phyloP scores from a whole-genome alignment of 2,888 invertebrate genomes.

The Malthinus seriepunctatus region DNA sequence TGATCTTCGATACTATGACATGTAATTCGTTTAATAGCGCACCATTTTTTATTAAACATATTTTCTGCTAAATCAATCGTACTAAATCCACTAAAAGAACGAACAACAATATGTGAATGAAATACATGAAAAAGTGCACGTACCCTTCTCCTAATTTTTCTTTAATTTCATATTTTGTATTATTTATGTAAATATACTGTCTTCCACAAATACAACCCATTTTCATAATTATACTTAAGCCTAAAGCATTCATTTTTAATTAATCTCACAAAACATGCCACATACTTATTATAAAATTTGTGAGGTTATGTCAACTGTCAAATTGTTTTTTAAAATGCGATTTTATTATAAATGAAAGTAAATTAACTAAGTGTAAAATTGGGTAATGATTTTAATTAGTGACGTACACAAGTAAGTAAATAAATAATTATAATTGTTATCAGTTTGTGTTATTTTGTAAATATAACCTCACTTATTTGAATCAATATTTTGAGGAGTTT shows the following conservation, averaged over 20 bases:
- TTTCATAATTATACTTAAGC: constrained; percentile 69
- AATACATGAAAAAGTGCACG: constrained; percentile 52
- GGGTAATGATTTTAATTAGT: too few species aligned
- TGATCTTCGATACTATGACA: constrained; percentile 81
- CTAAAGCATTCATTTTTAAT: constrained; percentile 66
- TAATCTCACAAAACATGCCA: not conserved
- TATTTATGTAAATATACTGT: constrained; percentile 72
- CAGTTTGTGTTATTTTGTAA: too few species aligned
- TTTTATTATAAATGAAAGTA: not conserved
- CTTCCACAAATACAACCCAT: constrained; percentile 78
- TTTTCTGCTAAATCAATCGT: constrained; percentile 78
- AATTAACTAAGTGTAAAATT: not conserved
- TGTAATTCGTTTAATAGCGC: constrained; percentile 79
- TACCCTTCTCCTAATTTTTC: constrained; percentile 80
- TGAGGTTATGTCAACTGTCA: constrained; percentile 11
- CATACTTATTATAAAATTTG: not conserved
- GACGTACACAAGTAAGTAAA: too few species aligned
- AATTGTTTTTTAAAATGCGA: not conserved
- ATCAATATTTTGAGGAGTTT: too few species aligned
- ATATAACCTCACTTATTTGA: too few species aligned
- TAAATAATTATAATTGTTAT: too few species aligned
- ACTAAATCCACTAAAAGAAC: constrained; percentile 74
- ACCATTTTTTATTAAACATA: constrained; percentile 63
- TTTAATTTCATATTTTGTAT: constrained; percentile 67
- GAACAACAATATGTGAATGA: not conserved